Percentiles rank a stretch among this genome's conserved stretches.
phyloP scores from a whole-genome alignment of 1,140 invertebrate genomes.

The Meteorus sp. region DNA sequence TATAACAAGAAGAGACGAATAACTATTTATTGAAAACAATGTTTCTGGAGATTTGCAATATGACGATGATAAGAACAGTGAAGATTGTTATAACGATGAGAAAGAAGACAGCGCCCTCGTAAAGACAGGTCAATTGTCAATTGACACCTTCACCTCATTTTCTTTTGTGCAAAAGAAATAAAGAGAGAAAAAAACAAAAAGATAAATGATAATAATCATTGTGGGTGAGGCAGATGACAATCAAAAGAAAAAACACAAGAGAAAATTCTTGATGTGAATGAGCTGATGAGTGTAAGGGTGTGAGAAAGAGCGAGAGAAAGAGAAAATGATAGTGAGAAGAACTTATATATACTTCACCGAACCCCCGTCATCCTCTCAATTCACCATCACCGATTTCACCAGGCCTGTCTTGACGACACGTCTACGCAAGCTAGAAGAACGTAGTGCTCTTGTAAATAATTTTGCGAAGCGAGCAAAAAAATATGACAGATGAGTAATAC shows the following conservation, averaged over 20 bases:
- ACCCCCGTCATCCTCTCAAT: slow-evolving; percentile 38
- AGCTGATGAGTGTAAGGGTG: not conserved
- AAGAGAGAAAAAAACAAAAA: not conserved
- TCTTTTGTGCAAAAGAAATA: not conserved
- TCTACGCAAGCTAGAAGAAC: slow-evolving; percentile 54
- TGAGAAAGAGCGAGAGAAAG: not conserved
- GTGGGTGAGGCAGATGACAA: not conserved
- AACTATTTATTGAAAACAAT: no score
- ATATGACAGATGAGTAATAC: not conserved
- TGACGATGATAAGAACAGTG: not conserved
- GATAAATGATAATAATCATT: no score
- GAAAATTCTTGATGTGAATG: not conserved
- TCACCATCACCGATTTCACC: slow-evolving; percentile 41
- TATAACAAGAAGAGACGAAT: no score
- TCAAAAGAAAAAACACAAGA: not conserved
- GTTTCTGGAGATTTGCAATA: not conserved
- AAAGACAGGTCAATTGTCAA: slow-evolving; percentile 33
- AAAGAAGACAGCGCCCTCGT: slow-evolving; percentile 15
- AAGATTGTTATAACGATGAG: not conserved
- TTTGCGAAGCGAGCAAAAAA: slow-evolving; percentile 8
- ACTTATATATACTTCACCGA: slow-evolving; percentile 29
- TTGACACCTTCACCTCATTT: slow-evolving; percentile 35
- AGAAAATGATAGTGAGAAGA: no score
- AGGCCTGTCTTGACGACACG: slow-evolving; percentile 49
- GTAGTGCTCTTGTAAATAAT: slow-evolving; percentile 31